A percentile compares a stretch with the other conserved stretches of the same genome.
Conservation (phyloP, 2,888 invertebrate species). For the Acholoe squamosa region DNA sequence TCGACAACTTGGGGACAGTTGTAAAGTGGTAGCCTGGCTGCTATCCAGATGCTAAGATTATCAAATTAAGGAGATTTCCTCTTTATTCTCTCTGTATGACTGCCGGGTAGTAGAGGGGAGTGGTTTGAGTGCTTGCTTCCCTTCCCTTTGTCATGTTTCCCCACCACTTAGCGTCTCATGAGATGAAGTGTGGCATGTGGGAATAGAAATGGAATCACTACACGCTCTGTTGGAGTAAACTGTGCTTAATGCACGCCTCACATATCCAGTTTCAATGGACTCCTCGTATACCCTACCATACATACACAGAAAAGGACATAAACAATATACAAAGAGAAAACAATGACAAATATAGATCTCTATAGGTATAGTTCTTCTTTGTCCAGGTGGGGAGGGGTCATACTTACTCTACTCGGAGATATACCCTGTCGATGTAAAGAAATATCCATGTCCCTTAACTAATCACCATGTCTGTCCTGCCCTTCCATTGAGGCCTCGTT, state of each 20-base stretch:
- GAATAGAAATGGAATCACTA: background rate
- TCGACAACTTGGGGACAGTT: background rate
- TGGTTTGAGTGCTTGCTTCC: background rate
- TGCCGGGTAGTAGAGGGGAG: background rate
- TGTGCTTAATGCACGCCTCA: background rate
- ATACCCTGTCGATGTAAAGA: no score
- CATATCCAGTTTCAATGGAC: background rate
- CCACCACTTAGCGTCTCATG: background rate
- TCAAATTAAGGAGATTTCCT: slow-evolving; percentile 55
- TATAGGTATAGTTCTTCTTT: no score
- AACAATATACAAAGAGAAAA: no score
- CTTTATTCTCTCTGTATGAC: background rate
- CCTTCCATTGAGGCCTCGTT: no score
- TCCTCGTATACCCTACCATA: no score
- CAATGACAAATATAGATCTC: no score
- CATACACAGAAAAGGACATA: no score
- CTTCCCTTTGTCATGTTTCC: slow-evolving; percentile 18
- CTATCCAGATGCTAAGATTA: slow-evolving; percentile 27
- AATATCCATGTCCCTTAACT: no score
- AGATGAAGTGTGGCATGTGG: slow-evolving; percentile 22
- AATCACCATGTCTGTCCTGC: no score
- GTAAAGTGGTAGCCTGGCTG: slow-evolving; percentile 13
- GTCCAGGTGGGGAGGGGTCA: no score
- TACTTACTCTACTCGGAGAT: no score
- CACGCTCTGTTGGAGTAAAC: background rate